These are phyloP conservation scores for Poeciliopsis presidionis DNA, from an alignment of 2,797 vertebrate species.

Conservation along the genomic window DNA sequence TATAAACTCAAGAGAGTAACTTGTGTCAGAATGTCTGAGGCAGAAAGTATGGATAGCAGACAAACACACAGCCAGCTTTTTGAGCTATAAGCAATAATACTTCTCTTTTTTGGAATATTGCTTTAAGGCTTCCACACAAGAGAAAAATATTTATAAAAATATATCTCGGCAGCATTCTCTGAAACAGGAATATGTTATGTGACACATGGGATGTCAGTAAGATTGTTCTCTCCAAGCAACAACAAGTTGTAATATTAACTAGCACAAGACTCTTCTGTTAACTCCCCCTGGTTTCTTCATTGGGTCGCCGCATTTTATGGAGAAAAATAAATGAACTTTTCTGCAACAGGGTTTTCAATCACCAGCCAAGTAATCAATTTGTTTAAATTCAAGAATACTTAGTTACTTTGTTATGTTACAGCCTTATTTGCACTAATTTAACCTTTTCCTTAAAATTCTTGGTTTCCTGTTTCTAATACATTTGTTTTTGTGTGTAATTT, in stretches of 20 bases:
- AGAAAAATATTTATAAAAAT: constrained; percentile 21
- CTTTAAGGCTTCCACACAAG: constrained; percentile 30
- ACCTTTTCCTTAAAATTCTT: not conserved
- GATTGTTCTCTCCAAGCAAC: constrained; percentile 49
- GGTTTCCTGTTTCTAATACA: not conserved
- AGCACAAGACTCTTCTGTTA: constrained; percentile 32
- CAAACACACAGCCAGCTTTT: constrained; percentile 21
- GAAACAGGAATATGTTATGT: constrained; percentile 50
- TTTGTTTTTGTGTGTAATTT: not conserved
- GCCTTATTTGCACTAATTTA: not conserved
- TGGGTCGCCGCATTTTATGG: not conserved
- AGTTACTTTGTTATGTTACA: not conserved
- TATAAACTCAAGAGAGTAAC: constrained; percentile 13
- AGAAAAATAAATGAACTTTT: not conserved
- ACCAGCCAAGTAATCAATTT: not conserved
- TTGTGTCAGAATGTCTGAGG: constrained; percentile 7
- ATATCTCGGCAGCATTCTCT: constrained; percentile 32
- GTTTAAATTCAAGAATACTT: not conserved
- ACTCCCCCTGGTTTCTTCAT: constrained; percentile 15
- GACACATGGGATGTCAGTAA: constrained; percentile 46
- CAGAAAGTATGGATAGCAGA: constrained; percentile 22
- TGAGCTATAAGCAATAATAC: constrained; percentile 29
- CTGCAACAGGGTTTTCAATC: not conserved
- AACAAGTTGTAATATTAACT: constrained; percentile 56
- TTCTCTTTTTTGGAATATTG: constrained; percentile 29